Conservation (phyloP, 53 echinoderm and acorn worm species). For the Pentamera pediparva region DNA sequence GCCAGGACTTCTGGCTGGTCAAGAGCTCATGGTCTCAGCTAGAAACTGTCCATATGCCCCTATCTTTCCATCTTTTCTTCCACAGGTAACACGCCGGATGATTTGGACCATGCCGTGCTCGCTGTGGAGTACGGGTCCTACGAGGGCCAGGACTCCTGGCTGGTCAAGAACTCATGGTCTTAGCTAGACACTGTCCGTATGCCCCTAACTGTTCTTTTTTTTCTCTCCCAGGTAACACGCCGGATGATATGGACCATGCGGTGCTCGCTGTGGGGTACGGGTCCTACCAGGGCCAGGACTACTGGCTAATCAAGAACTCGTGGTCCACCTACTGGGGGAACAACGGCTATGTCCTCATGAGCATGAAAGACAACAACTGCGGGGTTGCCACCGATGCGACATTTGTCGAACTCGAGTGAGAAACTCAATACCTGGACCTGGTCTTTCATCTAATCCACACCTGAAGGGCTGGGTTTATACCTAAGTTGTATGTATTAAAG, state of each 20-base stretch:
- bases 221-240: conserved; percentile 49
- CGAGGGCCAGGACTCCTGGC: conserved; percentile 50
- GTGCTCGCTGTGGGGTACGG: conserved; percentile 90
- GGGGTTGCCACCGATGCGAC: conserved; percentile 85
- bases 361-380: conserved; percentile 80
- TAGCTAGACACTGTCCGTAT: too few species aligned
- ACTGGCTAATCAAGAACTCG: conserved; percentile 90
- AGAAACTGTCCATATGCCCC: too few species aligned
- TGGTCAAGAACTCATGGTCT: conserved; percentile 97
- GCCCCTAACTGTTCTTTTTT: too few species aligned
- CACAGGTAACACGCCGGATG: conserved; percentile 59
- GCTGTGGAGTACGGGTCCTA: conserved; percentile 74
- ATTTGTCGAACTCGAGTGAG: conserved; percentile 49
- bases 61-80: too few species aligned
- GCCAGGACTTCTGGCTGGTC: conserved; percentile 62
- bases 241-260: conserved; percentile 67
- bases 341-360: conserved; percentile 84
- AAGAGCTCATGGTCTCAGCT: conserved; percentile 99
- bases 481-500: too few species aligned
- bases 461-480: too few species aligned
- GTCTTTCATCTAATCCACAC: conserved; percentile 1
- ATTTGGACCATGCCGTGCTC: conserved; percentile 76
- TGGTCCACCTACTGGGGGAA: conserved; percentile 99
- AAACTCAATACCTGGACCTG: neutral
- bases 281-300: conserved; percentile 27